Evolutionary conservation across 2,888 invertebrate genomes (phyloP).

Genomic region (Cactoblastis cactorum): DNA sequence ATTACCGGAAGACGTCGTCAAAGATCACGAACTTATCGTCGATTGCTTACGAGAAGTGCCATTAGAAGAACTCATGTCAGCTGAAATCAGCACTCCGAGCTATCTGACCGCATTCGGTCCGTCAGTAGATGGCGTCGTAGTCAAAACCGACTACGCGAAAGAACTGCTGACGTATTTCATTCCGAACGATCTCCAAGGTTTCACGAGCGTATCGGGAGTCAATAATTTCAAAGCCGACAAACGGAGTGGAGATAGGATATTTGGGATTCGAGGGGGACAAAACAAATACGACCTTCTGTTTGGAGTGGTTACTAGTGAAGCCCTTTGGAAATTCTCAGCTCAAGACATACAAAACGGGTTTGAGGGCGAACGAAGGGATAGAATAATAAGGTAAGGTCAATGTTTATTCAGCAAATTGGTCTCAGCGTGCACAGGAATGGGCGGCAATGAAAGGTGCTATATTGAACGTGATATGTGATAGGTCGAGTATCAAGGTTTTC

Average conservation of each 20-base stretch:
- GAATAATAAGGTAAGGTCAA: constrained; percentile 83
- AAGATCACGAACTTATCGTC: constrained; percentile 90
- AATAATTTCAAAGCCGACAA: constrained; percentile 80
- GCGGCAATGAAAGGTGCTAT: constrained; percentile 42
- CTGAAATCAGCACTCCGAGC: constrained; percentile 88
- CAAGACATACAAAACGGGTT: constrained; percentile 92
- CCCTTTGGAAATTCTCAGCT: constrained; percentile 93
- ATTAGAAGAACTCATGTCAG: constrained; percentile 85
- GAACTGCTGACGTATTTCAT: constrained; percentile 86
- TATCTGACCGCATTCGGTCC: constrained; percentile 94
- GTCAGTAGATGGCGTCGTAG: constrained; percentile 96
- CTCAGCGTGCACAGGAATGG: constrained; percentile 43
- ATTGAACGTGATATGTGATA: constrained; percentile 20
- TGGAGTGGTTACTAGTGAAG: constrained; percentile 95
- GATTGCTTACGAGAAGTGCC: constrained; percentile 90
- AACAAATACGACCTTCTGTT: constrained; percentile 92
- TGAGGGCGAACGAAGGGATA: constrained; percentile 92
- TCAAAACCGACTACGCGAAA: constrained; percentile 92
- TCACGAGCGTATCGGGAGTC: constrained; percentile 81
- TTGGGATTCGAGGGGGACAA: constrained; percentile 76
- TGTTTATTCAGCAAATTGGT: constrained; percentile 70
- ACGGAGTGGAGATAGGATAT: constrained; percentile 81
- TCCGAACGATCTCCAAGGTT: constrained; percentile 82
- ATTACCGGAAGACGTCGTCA: constrained; percentile 88
- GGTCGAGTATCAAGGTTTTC: background rate